Base-by-base conservation (phyloP, 1,140 invertebrate genomes). In the Micrasema longulum region DNA sequence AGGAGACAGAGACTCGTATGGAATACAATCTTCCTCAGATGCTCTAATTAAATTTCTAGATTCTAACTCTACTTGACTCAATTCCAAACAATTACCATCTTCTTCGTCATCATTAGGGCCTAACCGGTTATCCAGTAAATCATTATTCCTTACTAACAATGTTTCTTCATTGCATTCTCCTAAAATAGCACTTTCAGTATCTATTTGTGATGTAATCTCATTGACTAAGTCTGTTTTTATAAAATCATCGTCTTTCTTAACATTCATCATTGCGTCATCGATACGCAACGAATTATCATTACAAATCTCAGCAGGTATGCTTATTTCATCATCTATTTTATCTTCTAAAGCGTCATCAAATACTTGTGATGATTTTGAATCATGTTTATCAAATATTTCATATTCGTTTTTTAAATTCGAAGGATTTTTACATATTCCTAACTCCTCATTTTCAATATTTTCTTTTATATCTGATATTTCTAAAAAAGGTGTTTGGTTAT, bases 1-100 rank as follows among this genome's bases (percentile, higher is more conserved):
- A 12, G 20, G 9, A 22, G 26, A 22, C 26, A 6, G 22, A 1
- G 50, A 22, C 2, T 53, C 50, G n/a, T 12, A 18, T 18, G 50
- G 26, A 53, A 23, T 22, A 53, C 43, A 45, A 45, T 4, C 43
- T 45, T n/a, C 18, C 43, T 45, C 43, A n/a, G 3, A 16, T 45
- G 7, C n/a, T 22, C n/a, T 22, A 23, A 22, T 53, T 22, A 22
- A 18, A 12, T 22, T 53, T 23, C 6, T 23, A 9, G n/a, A 22
- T 22, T 22, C 11, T 23, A n/a, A 11, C 50, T 22, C 23, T 35
- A 14, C n/a, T n/a, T n/a, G n/a, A n/a, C n/a, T n/a, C n/a, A n/a
- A n/a, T n/a, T n/a, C n/a, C n/a, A n/a, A n/a, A n/a, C n/a, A n/a
- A n/a, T n/a, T n/a, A n/a, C n/a, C n/a, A n/a, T n/a, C n/a, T n/a